Base-by-base conservation (phyloP, 2,113 vertebrate genomes). In the Alexandromys fortis region DNA sequence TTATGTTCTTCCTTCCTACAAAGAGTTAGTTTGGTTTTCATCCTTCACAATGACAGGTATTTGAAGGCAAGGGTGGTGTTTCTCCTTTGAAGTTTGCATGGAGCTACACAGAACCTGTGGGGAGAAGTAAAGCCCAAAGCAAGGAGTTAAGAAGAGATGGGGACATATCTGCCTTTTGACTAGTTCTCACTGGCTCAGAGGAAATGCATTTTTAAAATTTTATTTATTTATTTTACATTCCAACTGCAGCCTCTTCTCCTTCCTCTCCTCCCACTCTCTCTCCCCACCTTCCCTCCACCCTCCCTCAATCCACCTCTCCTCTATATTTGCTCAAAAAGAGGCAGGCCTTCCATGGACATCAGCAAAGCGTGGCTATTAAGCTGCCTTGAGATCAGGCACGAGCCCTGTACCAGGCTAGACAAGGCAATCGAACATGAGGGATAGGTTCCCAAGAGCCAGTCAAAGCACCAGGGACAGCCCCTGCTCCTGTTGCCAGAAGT, bases 101-200 rank as follows among this genome's bases (percentile, higher is more conserved):
- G 1, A 14, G 42, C 55, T 6, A 35, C 68, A 0, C n/a, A 30
- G 49, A 79, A 24, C 30, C 73, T 6, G 7, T 17, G 67, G 17
- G 67, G 19, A 1, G 7, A 67, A 42, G 38, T 28, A 98, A 98
- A 98, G 99, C 99, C 99, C 99, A 99, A 98, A 99, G 99, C 99
- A 98, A 99, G 99, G 98, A 99, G 99, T 99, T 99, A 99, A 99
- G 99, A 99, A 98, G 98, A 97, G 97, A 96, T 95, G 95, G 95
- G 93, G 90, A 85, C 97, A 47, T 97, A 97, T 98, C 96, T 95
- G 94, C 95, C 89, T 97, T 97, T 98, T 98, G 97, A 98, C 95
- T 94, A 65, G 75, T 86, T 96, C 67, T 98, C 93, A 61, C 96
- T 86, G 6, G 85, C 97, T 97, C 96, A 61, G 96, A 98, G 97